Evolutionary conservation across 2,888 invertebrate genomes (phyloP), one percentile per base, ranked within the genome.

Genomic region (Callinectes sapidus): DNA sequence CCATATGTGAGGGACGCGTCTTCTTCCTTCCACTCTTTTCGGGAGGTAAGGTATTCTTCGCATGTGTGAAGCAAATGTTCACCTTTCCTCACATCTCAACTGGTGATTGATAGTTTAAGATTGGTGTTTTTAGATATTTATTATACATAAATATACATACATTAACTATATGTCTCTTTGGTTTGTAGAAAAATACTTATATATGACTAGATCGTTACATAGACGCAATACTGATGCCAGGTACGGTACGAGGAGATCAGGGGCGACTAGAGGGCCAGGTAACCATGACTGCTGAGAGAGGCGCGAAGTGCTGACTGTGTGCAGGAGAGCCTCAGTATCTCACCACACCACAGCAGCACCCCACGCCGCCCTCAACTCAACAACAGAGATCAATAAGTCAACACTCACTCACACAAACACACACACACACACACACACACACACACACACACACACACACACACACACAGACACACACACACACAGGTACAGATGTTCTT

Each of bases 91-190:
- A 16, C 61, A 23, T 18, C 23, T 23, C 10, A 35, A 35, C 16
- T 32, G 35, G 81, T 2, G 18, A 81, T 13, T 18, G 18, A 81
- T 0, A 32, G 13, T 14, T 13, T 81, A 13, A 35, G 35, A 35
- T 35, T 81, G 35, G 81, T 81, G 81, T 81, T 81, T 81, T 81
- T 35, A 81, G 23, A 81, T 81, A n/a, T 81, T 81, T 32, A 32
- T 81, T 18, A 35, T 18, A 81, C 16, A 81, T 14, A 81, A 35
- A 35, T 81, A 81, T 32, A 35, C 10, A 28, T n/a, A 71, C 2
- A n/a, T 3, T 71, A 71, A 28, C 81, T 32, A 35, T 32, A 18
- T 23, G 35, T 16, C 35, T 81, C 81, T 81, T 81, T 81, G 81
- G 81, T 81, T 32, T 18, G 3, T 35, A 35, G 16, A 81, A 81